Base-by-base conservation (phyloP, 2,113 vertebrate genomes). In the Phoxinus phoxinus region DNA sequence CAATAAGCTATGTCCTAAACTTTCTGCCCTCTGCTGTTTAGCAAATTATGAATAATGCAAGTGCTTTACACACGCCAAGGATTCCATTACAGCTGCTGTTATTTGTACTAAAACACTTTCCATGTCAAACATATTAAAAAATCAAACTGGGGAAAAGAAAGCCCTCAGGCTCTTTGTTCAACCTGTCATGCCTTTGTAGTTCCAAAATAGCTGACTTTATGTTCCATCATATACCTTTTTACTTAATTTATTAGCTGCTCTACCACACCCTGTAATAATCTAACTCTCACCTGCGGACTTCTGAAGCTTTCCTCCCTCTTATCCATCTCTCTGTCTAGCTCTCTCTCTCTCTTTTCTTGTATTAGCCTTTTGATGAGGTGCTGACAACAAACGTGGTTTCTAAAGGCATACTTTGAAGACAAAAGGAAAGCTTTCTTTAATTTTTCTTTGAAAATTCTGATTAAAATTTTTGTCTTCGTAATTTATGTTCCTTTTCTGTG, bases 81-180 rank as follows among this genome's bases (percentile, higher is more conserved):
- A 95, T 95, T 97, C 96, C 95, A 96, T 97, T 97, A 95, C 95
- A 96, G 95, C 93, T 96, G 94, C 95, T 95, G 96, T 97, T 97
- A 97, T 98, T 97, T 97, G 96, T 96, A 97, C 94, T 96, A 97
- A 98, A 98, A 97, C 95, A 96, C 96, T 97, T 97, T 96, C 94
- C 91, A 92, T 96, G 96, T 98, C 95, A 96, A 96, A 96, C 93
- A 95, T 95, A 96, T 95, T 95, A 87, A 90, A 93, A 95, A 97
- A 96, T 94, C 92, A 93, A 93, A 94, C 95, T 92, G 94, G 94
- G 90, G 94, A 90, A 95, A 96, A 97, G 94, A 94, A 96, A 94
- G 96, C 96, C 96, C 96, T 90, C 92, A 89, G 95, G 97, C 96
- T 96, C 94, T 96, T 95, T 96, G 95, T 97, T 96, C 96, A 95